Base-by-base conservation (phyloP, 2,888 invertebrate species). In the Anarsia innoxiella region DNA sequence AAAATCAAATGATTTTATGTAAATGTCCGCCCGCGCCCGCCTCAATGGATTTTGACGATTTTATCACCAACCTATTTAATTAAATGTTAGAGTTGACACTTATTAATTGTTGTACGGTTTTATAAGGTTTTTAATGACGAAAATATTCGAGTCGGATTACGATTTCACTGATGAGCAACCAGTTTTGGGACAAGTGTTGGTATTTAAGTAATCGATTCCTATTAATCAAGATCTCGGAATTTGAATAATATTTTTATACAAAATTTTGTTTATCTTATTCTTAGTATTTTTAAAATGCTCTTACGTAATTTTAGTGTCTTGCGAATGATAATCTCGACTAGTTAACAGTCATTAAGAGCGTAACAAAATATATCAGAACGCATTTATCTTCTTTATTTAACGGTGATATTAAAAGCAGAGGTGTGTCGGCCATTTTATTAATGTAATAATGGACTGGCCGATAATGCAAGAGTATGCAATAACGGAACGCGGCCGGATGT, bases 401-500 rank as follows among this genome's bases (percentile, higher is more conserved):
- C n/a, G n/a, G 2, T 12, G 12, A 27, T 27, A 27, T 27, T 3
- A 25, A 27, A 4, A 12, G 3, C 4, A 11, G 11, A 30, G n/a
- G n/a, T 15, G 6, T 12, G 1, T 12, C 11, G 35, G 19, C 19
- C 16, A 11, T 33, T n/a, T 25, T 16, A 35, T 35, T 35, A 35
- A 35, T 9, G 4, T 28, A 10, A 32, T 13, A 42, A 53, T 56
- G 57, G 55, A 59, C 50, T 53, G 59, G 52, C 62, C 63, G 63
- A 68, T 69, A 65, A 64, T 61, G 64, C 63, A 61, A 65, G 63
- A 43, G 50, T 49, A 61, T 71, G 68, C 68, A 68, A 53, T 71
- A 80, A 77, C 76, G 78, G 77, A 74, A 74, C 72, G 73, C 68
- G 65, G 65, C 56, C 76, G 82, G 83, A 83, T 80, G 80, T 79